Evolutionary conservation across 2,113 vertebrate species (phyloP), one percentile per base, ranked within the genome.

Genomic region (Vimba vimba): DNA sequence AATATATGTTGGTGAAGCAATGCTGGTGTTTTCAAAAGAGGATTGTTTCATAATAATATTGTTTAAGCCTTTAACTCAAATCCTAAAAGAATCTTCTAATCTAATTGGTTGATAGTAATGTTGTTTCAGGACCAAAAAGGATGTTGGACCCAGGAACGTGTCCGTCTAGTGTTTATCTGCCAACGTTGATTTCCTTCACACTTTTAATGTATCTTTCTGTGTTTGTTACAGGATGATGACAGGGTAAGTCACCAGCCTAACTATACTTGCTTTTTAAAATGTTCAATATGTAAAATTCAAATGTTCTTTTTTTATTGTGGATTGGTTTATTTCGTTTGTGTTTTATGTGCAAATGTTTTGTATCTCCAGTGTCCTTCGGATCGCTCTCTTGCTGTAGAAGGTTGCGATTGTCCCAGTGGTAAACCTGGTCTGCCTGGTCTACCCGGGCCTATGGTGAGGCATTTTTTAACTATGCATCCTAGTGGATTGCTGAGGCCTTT

Each of bases 371-470:
- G 91, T 87, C 83, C 87, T 4, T 50, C 27, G 4, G 90, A 90
- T 39, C 90, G 90, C 3, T 73, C 85, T 62, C 60, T n/a, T 21
- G 66, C 83, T 50, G 78, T 47, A 13, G 90, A 86, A 36, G 85
- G 71, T 25, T 91, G 91, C 8, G 84, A 89, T 33, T 92, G 90
- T 66, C 89, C 88, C 39, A 80, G 55, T 45, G 91, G 91, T 60
- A 89, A 89, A 66, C 90, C 91, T 36, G 91, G 91, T 4, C 74
- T 76, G 7, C 83, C 89, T 2, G 90, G 91, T 4, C 74, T 90
- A 12, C 91, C 90, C 23, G 91, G 91, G n/a, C 79, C 87, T 17
- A 92, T 90, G 91, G 91, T 91, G 43, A 89, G 71, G 52, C 47
- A 11, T 27, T 43, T 15, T 25, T 30, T 17, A n/a, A 1, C 36